Conservation (phyloP, 2,113 vertebrate genomes). For the Petrocephalus zakoni region DNA sequence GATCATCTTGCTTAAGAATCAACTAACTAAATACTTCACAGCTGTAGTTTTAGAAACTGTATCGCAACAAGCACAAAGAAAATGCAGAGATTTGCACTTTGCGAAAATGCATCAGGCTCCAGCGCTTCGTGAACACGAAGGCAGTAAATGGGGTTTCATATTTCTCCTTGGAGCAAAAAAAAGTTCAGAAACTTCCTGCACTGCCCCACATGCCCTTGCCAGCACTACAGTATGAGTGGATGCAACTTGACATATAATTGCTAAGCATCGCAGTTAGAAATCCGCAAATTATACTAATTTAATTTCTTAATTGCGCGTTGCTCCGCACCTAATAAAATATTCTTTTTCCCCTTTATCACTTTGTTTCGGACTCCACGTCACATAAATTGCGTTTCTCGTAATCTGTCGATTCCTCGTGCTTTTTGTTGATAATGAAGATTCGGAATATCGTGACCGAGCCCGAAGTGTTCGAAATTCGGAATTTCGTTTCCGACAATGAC, state of each 20-base stretch:
- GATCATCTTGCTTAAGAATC: neutral
- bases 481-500: neutral
- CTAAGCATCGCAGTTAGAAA: neutral
- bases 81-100: neutral
- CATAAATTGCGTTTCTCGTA: neutral
- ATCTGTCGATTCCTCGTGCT: no score
- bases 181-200: constrained; percentile 35
- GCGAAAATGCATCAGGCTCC: constrained; percentile 38
- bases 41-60: neutral
- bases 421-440: neutral
- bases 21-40: neutral
- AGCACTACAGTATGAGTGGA: neutral
- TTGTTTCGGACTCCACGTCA: neutral
- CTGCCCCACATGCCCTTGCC: constrained; percentile 34
- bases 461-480: no score
- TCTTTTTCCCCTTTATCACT: neutral
- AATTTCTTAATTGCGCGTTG: neutral
- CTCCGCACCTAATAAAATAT: neutral
- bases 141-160: constrained; percentile 52
- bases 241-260: neutral
- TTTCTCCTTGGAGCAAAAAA: constrained; percentile 49
- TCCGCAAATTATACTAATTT: neutral
- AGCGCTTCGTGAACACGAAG: constrained; percentile 21
- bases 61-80: neutral
- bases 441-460: neutral